Evolutionary conservation across 2,113 vertebrate genomes (phyloP).

Genomic region (Tauraco erythrolophus): DNA sequence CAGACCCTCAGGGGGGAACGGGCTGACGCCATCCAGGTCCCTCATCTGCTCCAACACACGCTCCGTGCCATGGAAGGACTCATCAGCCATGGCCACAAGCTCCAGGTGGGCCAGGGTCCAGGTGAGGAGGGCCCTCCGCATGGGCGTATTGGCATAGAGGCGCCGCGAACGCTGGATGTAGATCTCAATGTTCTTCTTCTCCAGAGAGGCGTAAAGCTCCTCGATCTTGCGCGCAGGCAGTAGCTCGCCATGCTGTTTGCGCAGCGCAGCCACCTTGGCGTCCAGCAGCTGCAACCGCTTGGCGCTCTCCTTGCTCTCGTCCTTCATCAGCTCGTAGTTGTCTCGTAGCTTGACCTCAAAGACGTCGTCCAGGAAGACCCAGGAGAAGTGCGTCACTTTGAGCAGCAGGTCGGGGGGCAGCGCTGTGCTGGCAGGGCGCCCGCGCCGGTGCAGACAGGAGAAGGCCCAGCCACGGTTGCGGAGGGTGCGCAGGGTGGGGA

Average conservation of each 20-base stretch:
- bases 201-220: constrained; percentile 94
- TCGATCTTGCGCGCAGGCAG: constrained; percentile 96
- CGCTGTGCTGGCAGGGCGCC: not conserved
- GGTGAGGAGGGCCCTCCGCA: constrained; percentile 93
- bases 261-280: constrained; percentile 91
- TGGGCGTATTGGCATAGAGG: constrained; percentile 94
- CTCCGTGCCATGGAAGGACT: constrained; percentile 88
- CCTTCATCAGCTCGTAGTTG: constrained; percentile 98
- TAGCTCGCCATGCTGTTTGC: constrained; percentile 95
- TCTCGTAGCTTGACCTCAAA: constrained; percentile 97
- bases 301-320: constrained; percentile 95
- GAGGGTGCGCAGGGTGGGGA: constrained; percentile 82
- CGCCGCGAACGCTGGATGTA: constrained; percentile 96
- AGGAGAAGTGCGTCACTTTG: constrained; percentile 90
- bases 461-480: constrained; percentile 89
- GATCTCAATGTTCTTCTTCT: constrained; percentile 98
- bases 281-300: constrained; percentile 93
- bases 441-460: constrained; percentile 79
- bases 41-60: constrained; percentile 87
- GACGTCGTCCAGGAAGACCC: constrained; percentile 92
- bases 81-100: constrained; percentile 86
- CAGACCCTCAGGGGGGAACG: constrained; percentile 89
- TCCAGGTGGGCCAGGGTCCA: constrained; percentile 91
- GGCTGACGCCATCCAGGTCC: constrained; percentile 88
- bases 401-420: constrained; percentile 90